Conservation (phyloP, 2,113 vertebrate genomes). For the Urocynchramus pylzowi region DNA sequence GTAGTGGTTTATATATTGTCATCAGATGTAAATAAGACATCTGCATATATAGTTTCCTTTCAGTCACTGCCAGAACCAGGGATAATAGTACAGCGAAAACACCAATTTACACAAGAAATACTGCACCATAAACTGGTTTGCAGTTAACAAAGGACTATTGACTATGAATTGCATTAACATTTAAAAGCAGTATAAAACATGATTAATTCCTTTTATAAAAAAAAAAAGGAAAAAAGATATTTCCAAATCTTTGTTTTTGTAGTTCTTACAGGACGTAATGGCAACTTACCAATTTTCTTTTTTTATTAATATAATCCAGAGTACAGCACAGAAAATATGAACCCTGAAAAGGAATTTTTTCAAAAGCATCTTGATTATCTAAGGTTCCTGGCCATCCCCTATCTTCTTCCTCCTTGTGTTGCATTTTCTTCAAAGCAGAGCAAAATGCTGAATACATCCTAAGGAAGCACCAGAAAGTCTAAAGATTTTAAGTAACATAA, state of each 20-base stretch:
- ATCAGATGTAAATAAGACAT: not conserved
- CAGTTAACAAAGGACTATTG: not conserved
- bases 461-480: not conserved
- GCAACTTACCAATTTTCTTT: not conserved
- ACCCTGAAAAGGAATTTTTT: not conserved
- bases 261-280: not conserved
- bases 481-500: not conserved
- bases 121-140: not conserved
- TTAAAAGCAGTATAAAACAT: not conserved
- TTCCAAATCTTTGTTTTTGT: not conserved
- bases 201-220: not conserved
- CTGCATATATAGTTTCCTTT: not conserved
- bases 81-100: not conserved
- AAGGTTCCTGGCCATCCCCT: not conserved
- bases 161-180: not conserved
- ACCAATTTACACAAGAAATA: not conserved
- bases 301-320: not conserved
- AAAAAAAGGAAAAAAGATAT: not conserved
- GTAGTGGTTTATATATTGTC: not conserved
- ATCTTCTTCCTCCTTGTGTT: not conserved
- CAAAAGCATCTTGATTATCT: not conserved
- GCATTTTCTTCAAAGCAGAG: not conserved
- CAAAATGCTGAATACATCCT: not conserved
- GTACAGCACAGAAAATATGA: not conserved
- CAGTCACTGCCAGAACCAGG: not conserved